Conservation (phyloP, 2,113 vertebrate genomes). For the Emydura subglobosa region DNA sequence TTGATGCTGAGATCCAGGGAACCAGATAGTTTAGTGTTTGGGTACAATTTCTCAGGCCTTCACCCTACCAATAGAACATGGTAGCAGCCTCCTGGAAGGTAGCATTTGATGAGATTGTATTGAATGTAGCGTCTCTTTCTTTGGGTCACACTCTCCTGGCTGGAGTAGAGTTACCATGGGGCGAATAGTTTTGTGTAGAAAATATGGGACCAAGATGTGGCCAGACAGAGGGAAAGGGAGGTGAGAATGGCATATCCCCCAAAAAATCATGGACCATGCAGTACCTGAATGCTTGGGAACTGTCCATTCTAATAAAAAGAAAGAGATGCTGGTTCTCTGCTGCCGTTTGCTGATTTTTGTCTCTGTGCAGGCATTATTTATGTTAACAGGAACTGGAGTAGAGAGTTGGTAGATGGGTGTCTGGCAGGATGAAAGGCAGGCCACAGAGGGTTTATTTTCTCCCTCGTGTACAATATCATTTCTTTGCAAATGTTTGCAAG, state of each 20-base stretch:
- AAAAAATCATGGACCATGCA: neutral
- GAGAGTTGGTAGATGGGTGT: neutral
- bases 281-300: neutral
- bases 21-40: neutral
- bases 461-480: neutral
- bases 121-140: neutral
- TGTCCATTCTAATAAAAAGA: neutral
- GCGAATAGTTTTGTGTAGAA: neutral
- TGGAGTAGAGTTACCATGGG: neutral
- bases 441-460: neutral
- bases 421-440: neutral
- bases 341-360: neutral
- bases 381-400: neutral
- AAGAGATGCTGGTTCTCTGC: neutral
- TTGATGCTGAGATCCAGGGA: neutral
- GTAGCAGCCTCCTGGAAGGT: neutral
- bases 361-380: neutral
- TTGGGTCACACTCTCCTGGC: neutral
- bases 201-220: neutral
- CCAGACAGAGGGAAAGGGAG: too few species aligned
- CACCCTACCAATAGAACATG: neutral
- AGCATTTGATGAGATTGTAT: neutral
- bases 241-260: neutral
- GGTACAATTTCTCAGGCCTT: neutral
- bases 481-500: constrained; percentile 27